phyloP scores from a whole-genome alignment of 2,797 vertebrate genomes.

The Microctenopoma stevenorrisi region DNA sequence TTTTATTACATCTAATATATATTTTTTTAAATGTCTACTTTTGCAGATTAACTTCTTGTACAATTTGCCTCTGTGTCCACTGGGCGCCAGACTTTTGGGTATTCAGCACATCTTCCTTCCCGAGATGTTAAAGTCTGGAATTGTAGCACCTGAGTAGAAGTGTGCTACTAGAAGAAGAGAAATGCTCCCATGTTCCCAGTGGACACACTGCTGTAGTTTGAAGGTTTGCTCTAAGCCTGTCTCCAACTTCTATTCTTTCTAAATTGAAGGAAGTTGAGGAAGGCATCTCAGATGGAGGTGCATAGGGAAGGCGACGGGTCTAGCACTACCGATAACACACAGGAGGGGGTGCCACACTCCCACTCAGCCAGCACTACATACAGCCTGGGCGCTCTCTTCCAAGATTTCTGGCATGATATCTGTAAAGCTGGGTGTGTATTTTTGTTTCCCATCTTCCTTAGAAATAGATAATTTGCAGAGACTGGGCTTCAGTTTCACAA shows the following conservation, averaged over 20 bases:
- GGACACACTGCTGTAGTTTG: constrained; percentile 45
- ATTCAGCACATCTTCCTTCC: no score
- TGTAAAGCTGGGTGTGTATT: constrained; percentile 99
- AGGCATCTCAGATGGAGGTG: constrained; percentile 97
- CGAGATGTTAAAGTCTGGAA: neutral
- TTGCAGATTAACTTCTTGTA: constrained; percentile 36
- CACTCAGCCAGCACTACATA: constrained; percentile 88
- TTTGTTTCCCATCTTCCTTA: constrained; percentile 70
- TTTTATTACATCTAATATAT: no score
- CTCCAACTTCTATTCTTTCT: constrained; percentile 85
- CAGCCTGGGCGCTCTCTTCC: constrained; percentile 93
- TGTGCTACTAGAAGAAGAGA: neutral
- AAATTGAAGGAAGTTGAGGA: constrained; percentile 98
- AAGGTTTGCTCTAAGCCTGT: constrained; percentile 64
- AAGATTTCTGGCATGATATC: constrained; percentile 98
- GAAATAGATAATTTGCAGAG: constrained; percentile 48
- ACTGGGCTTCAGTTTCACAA: constrained; percentile 38
- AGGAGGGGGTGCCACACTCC: constrained; percentile 92
- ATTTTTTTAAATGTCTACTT: constrained; percentile 11
- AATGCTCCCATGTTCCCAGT: constrained; percentile 6
- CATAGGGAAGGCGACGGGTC: constrained; percentile 99
- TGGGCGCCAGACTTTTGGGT: neutral
- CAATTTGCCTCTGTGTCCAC: constrained; percentile 40
- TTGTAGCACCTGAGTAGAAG: neutral
- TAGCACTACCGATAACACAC: constrained; percentile 98